A percentile compares a stretch with the other conserved stretches of the same genome.
These are phyloP conservation scores for Neolamprologus caudopunctatus DNA, from an alignment of 2,113 vertebrate genomes.

Conservation along the genomic window DNA sequence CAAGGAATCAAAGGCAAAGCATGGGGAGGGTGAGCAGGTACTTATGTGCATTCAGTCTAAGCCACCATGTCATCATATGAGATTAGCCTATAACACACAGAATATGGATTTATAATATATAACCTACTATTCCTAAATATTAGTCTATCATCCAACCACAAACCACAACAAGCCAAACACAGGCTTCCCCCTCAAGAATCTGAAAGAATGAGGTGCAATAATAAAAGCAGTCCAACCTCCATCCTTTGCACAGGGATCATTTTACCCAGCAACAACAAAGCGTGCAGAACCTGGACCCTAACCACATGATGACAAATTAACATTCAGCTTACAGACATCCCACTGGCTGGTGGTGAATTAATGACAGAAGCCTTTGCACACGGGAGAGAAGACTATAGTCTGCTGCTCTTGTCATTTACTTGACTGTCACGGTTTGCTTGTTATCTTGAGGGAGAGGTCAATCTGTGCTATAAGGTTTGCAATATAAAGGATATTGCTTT, in stretches of 20 bases:
- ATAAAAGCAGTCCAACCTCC: conserved; percentile 20
- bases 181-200: conserved; percentile 16
- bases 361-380: neutral
- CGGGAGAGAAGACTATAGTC: neutral
- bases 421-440: conserved; percentile 31
- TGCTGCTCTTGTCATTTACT: neutral
- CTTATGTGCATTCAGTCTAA: neutral
- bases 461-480: neutral
- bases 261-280: conserved; percentile 63
- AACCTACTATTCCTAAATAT: neutral
- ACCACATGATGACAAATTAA: conserved; percentile 2
- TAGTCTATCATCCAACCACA: neutral
- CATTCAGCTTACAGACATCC: neutral
- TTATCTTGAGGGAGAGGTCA: neutral
- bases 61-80: neutral
- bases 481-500: neutral
- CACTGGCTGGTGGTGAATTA: neutral
- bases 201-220: conserved; percentile 61
- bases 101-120: neutral
- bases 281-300: neutral
- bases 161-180: neutral
- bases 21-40: neutral
- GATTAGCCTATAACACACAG: neutral
- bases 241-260: conserved; percentile 44
- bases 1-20: neutral